These are phyloP conservation scores for Psittacula echo DNA, from an alignment of 2,797 vertebrate species.

Conservation along the genomic window DNA sequence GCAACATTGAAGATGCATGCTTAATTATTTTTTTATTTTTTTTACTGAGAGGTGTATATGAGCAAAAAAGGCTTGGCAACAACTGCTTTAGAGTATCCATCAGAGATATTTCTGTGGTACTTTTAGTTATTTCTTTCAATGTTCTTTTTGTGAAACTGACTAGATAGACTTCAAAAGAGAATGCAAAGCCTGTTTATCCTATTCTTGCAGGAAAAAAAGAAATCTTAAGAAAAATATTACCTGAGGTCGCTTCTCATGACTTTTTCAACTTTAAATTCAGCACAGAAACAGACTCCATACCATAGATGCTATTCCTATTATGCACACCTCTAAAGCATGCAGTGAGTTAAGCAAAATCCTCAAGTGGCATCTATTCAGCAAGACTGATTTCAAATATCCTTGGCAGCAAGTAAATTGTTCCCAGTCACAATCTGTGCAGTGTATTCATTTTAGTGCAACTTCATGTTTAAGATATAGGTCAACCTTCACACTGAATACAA, in stretches of 20 bases:
- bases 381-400: background rate
- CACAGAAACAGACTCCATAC: background rate
- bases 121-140: background rate
- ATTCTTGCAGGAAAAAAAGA: background rate
- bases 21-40: background rate
- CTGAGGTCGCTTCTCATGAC: background rate
- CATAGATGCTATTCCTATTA: background rate
- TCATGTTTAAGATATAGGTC: background rate
- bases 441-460: background rate
- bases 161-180: background rate
- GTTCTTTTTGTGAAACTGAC: background rate
- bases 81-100: background rate
- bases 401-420: slow-evolving; percentile 8
- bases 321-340: background rate
- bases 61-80: background rate
- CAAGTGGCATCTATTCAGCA: background rate
- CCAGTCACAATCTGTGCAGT: background rate
- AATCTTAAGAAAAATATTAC: background rate
- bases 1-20: background rate
- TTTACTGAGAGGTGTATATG: background rate
- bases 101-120: background rate
- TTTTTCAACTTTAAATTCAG: background rate
- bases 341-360: background rate
- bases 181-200: background rate
- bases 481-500: background rate